Percentiles rank a stretch among this genome's conserved stretches.
Conservation (phyloP, 1,140 invertebrate species). For the Eumaeus atala region DNA sequence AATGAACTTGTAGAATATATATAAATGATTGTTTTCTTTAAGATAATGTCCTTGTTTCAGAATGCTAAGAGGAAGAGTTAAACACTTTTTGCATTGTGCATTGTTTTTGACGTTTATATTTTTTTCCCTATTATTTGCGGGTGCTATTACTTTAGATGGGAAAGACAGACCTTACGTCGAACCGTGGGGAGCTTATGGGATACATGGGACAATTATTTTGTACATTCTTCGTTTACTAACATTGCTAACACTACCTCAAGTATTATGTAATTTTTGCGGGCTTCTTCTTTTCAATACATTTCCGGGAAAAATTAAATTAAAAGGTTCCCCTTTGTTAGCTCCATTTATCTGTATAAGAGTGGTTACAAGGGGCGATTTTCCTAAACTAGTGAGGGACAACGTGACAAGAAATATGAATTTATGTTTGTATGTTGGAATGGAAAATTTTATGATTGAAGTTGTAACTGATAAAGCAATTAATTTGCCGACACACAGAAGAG, state of each 20-base stretch:
- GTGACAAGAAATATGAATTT: slow-evolving; percentile 92
- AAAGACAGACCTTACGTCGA: slow-evolving; percentile 79
- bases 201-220: slow-evolving; percentile 80
- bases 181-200: slow-evolving; percentile 88
- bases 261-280: slow-evolving; percentile 93
- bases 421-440: slow-evolving; percentile 91
- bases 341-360: slow-evolving; percentile 97
- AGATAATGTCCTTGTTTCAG: slow-evolving; percentile 47
- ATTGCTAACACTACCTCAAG: slow-evolving; percentile 91
- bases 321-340: slow-evolving; percentile 91
- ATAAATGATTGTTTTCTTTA: no score
- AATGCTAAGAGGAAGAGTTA: slow-evolving; percentile 65
- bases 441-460: slow-evolving; percentile 98
- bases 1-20: no score
- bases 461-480: slow-evolving; percentile 94
- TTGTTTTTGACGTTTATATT: slow-evolving; percentile 84
- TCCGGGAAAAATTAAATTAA: slow-evolving; percentile 92
- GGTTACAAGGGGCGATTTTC: slow-evolving; percentile 96
- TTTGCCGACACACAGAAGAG: slow-evolving; percentile 81
- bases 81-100: slow-evolving; percentile 81
- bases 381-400: slow-evolving; percentile 92
- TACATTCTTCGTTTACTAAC: slow-evolving; percentile 89
- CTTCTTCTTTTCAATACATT: slow-evolving; percentile 95
- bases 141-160: slow-evolving; percentile 81
- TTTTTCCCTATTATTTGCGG: slow-evolving; percentile 85